These are phyloP conservation scores for Eristalinus aeneus DNA, from an alignment of 2,888 invertebrate species.

Conservation along the genomic window DNA sequence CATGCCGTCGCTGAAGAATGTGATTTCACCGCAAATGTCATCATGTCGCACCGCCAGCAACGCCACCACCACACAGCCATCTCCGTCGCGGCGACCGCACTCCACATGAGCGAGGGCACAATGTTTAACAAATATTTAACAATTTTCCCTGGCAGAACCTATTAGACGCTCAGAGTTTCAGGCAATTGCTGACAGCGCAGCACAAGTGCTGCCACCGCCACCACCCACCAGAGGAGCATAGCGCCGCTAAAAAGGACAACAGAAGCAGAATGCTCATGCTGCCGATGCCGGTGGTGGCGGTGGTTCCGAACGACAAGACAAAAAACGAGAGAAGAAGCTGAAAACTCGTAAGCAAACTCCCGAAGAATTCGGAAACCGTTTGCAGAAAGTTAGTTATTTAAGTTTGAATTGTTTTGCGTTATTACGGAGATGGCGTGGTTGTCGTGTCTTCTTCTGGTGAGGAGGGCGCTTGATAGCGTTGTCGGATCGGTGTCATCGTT, in stretches of 20 bases:
- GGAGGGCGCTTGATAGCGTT: slow-evolving; percentile 15
- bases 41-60: background rate
- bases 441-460: background rate
- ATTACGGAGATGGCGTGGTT: slow-evolving; percentile 56
- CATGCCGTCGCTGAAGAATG: background rate
- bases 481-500: slow-evolving; percentile 40
- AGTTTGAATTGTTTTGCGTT: slow-evolving; percentile 71
- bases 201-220: background rate
- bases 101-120: background rate
- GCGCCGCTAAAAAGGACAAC: slow-evolving; percentile 8
- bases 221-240: background rate
- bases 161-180: slow-evolving; percentile 30
- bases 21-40: background rate
- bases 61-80: background rate
- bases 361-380: slow-evolving; percentile 68
- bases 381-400: slow-evolving; percentile 67
- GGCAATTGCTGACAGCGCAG: slow-evolving; percentile 6
- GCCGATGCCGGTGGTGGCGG: background rate
- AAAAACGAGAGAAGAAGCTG: slow-evolving; percentile 13
- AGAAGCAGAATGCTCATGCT: background rate
- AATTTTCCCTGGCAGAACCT: slow-evolving; percentile 35
- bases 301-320: background rate
- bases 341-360: slow-evolving; percentile 67
- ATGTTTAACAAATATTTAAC: slow-evolving; percentile 3
- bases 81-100: background rate